Conservation (phyloP, 1,140 invertebrate genomes). For the Drosophila tristis region DNA sequence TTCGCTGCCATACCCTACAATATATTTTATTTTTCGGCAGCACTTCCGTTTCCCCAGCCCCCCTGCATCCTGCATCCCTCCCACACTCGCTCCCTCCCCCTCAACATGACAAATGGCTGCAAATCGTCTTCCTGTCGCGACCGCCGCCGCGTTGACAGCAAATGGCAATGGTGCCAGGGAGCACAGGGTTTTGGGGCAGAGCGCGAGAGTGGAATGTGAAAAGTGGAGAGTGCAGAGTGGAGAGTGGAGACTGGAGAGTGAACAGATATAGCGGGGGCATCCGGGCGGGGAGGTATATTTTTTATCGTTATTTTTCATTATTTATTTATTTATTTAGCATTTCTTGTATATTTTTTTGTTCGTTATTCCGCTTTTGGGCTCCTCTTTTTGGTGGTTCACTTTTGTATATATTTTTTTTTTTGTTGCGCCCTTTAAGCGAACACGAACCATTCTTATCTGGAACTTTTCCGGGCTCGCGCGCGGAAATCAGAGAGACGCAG, state of each 20-base stretch:
- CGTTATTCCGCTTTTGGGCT: conserved; percentile 7
- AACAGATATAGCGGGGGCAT: not conserved
- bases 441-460: conserved; percentile 38
- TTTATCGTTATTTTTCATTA: conserved; percentile 77
- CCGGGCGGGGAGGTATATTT: conserved; percentile 28
- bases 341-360: conserved; percentile 38
- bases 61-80: conserved; percentile 17
- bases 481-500: conserved; percentile 35
- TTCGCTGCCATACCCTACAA: conserved; percentile 12
- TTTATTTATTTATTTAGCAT: conserved; percentile 78
- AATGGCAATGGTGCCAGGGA: conserved; percentile 33
- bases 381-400: too few relatives aligned
- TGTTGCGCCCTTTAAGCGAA: conserved; percentile 4
- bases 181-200: too few relatives aligned
- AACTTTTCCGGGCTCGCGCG: conserved; percentile 28
- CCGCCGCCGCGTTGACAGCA: conserved; percentile 75
- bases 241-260: not conserved
- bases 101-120: conserved; percentile 80
- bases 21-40: conserved; percentile 47
- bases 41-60: conserved; percentile 17
- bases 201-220: not conserved
- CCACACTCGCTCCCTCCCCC: conserved; percentile 21
- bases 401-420: not conserved
- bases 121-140: conserved; percentile 81
- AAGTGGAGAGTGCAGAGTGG: not conserved